phyloP scores from a whole-genome alignment of 2,888 invertebrate genomes.

The Trichogramma evanescens region DNA sequence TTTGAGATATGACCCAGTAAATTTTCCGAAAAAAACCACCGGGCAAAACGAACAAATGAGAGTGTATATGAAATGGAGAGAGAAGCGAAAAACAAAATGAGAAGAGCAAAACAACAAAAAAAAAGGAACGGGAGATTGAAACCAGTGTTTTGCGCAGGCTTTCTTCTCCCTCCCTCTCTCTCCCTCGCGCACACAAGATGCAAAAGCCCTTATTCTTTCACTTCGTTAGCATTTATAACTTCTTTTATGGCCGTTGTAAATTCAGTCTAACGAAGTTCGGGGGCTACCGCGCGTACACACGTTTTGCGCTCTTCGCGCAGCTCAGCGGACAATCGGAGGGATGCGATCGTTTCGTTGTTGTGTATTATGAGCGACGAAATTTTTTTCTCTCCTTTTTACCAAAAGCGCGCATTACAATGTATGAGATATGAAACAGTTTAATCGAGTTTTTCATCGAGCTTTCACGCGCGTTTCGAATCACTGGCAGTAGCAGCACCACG shows the following conservation, averaged over 20 bases:
- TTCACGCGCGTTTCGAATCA: too few relatives aligned
- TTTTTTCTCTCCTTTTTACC: constrained; percentile 2
- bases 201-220: background rate
- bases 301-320: too few relatives aligned
- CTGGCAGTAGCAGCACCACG: too few relatives aligned
- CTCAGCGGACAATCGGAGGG: too few relatives aligned
- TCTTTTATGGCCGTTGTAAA: constrained; percentile 8
- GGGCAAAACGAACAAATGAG: constrained; percentile 6
- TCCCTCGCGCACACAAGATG: too few relatives aligned
- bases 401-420: background rate
- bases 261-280: background rate
- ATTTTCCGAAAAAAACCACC: constrained; percentile 13
- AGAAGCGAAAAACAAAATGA: background rate
- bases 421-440: too few relatives aligned
- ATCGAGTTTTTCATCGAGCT: too few relatives aligned
- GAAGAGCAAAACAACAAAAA: background rate
- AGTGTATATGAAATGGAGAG: constrained; percentile 1
- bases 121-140: too few relatives aligned
- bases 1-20: constrained; percentile 8
- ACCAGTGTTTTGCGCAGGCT: too few relatives aligned
- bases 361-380: constrained; percentile 15
- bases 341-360: background rate
- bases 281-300: background rate
- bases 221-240: constrained; percentile 14
- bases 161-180: too few relatives aligned